Evolutionary conservation across 2,888 invertebrate species (phyloP).

Genomic region (Tachina grossa): DNA sequence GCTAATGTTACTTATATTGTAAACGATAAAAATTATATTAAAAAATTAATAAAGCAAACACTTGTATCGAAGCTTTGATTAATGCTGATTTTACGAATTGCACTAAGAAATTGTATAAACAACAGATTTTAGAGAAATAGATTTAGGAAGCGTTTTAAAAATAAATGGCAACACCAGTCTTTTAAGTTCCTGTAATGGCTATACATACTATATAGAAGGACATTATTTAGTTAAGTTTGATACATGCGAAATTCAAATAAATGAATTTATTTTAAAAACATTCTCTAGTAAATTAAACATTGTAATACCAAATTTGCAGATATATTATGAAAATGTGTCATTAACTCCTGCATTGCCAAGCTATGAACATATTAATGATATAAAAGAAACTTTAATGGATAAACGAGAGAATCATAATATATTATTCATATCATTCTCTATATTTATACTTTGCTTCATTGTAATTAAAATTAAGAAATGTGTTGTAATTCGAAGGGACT

Average conservation of each 20-base stretch:
- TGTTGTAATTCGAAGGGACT: conserved; percentile 4
- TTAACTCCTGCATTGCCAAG: not conserved
- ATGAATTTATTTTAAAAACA: not conserved
- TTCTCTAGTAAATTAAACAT: not conserved
- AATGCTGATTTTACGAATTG: too few relatives aligned
- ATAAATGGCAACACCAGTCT: too few relatives aligned
- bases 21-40: too few relatives aligned
- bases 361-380: not conserved
- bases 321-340: not conserved
- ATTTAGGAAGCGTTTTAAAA: too few relatives aligned
- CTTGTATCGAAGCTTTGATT: too few relatives aligned
- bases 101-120: too few relatives aligned
- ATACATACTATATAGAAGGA: too few relatives aligned
- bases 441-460: not conserved
- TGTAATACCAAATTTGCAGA: not conserved
- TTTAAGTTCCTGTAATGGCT: too few relatives aligned
- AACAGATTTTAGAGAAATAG: too few relatives aligned
- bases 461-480: not conserved
- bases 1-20: too few relatives aligned
- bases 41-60: too few relatives aligned
- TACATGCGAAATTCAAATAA: not conserved
- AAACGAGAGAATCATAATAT: not conserved
- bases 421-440: not conserved
- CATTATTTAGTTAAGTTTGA: too few relatives aligned
- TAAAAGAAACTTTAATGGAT: not conserved